Base-by-base conservation (phyloP, 2,113 vertebrate species). In the Microcebus jonahi region DNA sequence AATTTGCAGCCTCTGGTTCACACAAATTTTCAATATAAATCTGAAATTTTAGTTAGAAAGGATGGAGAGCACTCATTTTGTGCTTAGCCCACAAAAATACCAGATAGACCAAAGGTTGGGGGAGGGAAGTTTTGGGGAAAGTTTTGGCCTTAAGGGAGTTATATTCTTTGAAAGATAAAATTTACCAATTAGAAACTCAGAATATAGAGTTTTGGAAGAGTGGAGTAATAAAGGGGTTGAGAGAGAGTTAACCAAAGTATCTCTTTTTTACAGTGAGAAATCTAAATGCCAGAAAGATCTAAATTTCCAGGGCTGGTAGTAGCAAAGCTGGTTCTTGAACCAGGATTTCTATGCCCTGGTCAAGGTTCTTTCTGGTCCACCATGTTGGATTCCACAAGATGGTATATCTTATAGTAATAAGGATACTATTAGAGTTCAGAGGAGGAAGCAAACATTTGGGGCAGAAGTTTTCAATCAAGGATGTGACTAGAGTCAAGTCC, bases 41-140 rank as follows among this genome's bases (percentile, higher is more conserved):
- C 23, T 57, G n/a, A 94, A 25, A 57, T 96, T 94, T 95, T 87
- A 94, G 53, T 94, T 93, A 94, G 57, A 85, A 92, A 79, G 53
- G 55, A 73, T 83, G 59, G 31, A 83, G 27, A 68, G 7, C 17
- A 25, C 53, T 61, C 25, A 45, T 8, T 76, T 20, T 70, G 31
- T 91, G 14, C n/a, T 85, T 10, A 63, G 31, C 14, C 39, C 18
- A 11, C 34, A 88, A 6, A 91, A 84, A 79, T 71, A 29, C 48
- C 39, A 88, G 39, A 39, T 36, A 29, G 50, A 13, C 12, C 82
- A 70, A 48, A 84, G 18, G n/a, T 45, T 57, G 48, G 14, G 29
- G 50, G 9, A 8, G 48, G 45, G 45, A 36, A 15, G 68, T 92
- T 92, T 92, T 67, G 80, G 39, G 7, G 45, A 94, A 67, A 88